A percentile compares a stretch with the other conserved stretches of the same genome.
Conservation (phyloP, 2,888 invertebrate genomes). For the Zelleria hepariella region DNA sequence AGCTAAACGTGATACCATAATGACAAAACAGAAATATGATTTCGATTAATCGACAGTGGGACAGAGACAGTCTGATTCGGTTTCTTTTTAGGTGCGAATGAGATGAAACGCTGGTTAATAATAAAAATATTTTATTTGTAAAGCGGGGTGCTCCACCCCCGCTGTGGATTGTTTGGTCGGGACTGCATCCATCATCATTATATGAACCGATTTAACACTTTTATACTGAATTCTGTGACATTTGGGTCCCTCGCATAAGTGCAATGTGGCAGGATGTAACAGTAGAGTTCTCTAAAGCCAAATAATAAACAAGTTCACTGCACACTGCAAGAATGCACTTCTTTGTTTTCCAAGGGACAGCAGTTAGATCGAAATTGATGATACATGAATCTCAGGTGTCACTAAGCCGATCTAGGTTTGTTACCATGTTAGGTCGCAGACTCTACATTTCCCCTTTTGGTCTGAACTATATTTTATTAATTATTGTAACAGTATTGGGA, state of each 20-base stretch:
- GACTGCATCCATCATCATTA: constrained; percentile 70
- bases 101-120: constrained; percentile 57
- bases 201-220: constrained; percentile 73
- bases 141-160: constrained; percentile 71
- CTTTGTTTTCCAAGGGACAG: not conserved
- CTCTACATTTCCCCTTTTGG: constrained; percentile 43
- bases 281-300: not conserved
- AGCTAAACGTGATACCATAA: constrained; percentile 66
- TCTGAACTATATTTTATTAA: constrained; percentile 16
- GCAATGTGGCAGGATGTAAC: not conserved
- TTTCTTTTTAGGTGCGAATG: constrained; percentile 37
- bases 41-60: constrained; percentile 61
- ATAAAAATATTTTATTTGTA: constrained; percentile 72
- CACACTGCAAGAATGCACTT: not conserved
- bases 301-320: not conserved
- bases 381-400: constrained; percentile 26
- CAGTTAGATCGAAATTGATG: constrained; percentile 21
- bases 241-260: constrained; percentile 23
- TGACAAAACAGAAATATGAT: constrained; percentile 73
- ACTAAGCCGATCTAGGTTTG: constrained; percentile 34
- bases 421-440: constrained; percentile 38
- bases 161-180: constrained; percentile 68
- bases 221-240: constrained; percentile 63
- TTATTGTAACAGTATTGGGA: constrained; percentile 14
- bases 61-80: constrained; percentile 40